Conservation (phyloP, 2,797 vertebrate genomes). For the Anguilla megastoma region DNA sequence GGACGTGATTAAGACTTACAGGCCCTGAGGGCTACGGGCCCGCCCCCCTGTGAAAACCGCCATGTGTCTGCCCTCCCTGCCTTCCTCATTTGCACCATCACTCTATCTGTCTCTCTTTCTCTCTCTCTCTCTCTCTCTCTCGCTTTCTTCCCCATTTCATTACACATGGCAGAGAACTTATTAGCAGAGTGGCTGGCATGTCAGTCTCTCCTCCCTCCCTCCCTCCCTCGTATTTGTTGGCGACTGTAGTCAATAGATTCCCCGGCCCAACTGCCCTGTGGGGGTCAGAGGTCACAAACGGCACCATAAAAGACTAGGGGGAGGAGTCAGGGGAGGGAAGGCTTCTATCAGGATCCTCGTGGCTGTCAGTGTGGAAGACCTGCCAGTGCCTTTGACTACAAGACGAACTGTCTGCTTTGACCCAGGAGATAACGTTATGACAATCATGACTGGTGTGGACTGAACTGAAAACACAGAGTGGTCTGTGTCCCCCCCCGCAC, state of each 20-base stretch:
- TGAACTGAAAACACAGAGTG: constrained; percentile 48
- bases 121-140: constrained; percentile 27
- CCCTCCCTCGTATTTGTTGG: constrained; percentile 32
- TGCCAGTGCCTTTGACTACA: constrained; percentile 58
- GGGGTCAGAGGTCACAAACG: neutral
- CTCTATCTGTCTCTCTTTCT: constrained; percentile 27
- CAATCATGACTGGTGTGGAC: constrained; percentile 67
- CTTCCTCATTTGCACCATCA: constrained; percentile 37
- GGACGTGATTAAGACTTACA: constrained; percentile 97
- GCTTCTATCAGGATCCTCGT: constrained; percentile 48
- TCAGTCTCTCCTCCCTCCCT: constrained; percentile 18
- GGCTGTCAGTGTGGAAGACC: constrained; percentile 50
- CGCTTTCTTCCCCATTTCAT: neutral
- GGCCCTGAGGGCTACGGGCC: constrained; percentile 69
- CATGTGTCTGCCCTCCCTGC: constrained; percentile 34
- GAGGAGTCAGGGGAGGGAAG: constrained; percentile 52
- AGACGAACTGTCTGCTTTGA: constrained; percentile 51
- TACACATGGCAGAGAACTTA: neutral
- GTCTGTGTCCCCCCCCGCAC: constrained; percentile 31
- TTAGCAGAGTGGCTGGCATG: neutral
- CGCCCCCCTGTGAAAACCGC: constrained; percentile 25
- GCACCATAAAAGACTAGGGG: neutral
- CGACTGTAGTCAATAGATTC: neutral
- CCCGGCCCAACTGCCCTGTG: neutral
- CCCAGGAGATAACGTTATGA: constrained; percentile 52